Evolutionary conservation across 2,888 invertebrate genomes (phyloP).

Genomic region (Calephelis perditalis): DNA sequence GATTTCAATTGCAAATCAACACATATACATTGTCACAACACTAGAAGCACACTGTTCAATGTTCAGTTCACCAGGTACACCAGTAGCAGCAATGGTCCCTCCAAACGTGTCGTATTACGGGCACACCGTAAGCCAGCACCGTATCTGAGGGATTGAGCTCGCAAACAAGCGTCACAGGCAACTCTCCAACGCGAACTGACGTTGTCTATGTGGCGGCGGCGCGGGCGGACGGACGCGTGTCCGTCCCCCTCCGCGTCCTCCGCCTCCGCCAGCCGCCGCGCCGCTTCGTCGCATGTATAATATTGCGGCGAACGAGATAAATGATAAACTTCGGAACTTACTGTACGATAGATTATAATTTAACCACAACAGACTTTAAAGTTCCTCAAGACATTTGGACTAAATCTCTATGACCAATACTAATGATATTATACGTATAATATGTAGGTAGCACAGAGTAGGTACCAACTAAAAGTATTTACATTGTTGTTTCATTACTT

Average conservation of each 20-base stretch:
- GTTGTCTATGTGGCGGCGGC: conserved; percentile 56
- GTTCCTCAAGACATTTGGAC: conserved; percentile 10
- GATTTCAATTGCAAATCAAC: conserved; percentile 56
- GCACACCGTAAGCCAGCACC: conserved; percentile 77
- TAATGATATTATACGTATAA: too few relatives aligned
- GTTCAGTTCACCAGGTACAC: conserved; percentile 72
- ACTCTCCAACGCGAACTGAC: conserved; percentile 75
- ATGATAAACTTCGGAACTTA: conserved; percentile 54
- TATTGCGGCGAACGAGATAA: conserved; percentile 60
- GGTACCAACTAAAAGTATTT: too few relatives aligned
- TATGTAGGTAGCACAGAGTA: too few relatives aligned
- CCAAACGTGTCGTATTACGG: conserved; percentile 78
- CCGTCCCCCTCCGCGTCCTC: conserved; percentile 41
- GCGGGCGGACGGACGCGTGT: conserved; percentile 68
- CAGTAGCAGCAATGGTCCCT: conserved; percentile 70
- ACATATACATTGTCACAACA: conserved; percentile 71
- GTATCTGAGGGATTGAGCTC: conserved; percentile 75
- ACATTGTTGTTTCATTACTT: neutral
- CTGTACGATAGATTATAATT: conserved; percentile 30
- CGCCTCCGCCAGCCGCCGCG: conserved; percentile 34
- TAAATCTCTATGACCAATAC: neutral
- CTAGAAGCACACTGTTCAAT: conserved; percentile 67
- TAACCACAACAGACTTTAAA: conserved; percentile 44
- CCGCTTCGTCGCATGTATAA: conserved; percentile 42
- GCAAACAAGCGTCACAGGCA: conserved; percentile 69